Percentiles rank a stretch among this genome's conserved stretches.
Conservation (phyloP, 2,888 invertebrate species). For the Andrena minutula region DNA sequence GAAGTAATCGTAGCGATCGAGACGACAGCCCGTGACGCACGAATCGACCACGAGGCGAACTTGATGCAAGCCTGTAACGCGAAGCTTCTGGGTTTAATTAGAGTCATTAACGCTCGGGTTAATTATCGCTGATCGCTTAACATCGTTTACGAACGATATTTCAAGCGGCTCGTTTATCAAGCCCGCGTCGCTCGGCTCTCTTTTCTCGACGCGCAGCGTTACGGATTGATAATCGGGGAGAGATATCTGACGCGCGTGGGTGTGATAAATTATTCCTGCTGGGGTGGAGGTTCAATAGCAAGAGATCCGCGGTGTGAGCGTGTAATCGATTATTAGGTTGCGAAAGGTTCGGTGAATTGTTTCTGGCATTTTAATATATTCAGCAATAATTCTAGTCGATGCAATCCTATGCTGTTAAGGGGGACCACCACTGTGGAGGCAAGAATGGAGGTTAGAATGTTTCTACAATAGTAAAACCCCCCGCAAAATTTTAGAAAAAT, state of each 20-base stretch:
- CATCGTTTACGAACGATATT: conserved; percentile 44
- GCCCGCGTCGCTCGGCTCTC: conserved; percentile 7
- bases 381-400: background rate
- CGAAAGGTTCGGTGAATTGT: conserved; percentile 23
- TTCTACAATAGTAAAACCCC: too few species aligned
- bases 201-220: conserved; percentile 20
- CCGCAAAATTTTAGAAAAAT: too few species aligned
- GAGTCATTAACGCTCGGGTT: conserved; percentile 13
- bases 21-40: background rate
- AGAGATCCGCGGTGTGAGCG: background rate
- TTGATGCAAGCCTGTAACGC: background rate
- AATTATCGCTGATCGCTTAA: conserved; percentile 36
- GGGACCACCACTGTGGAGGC: too few species aligned
- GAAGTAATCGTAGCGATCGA: background rate
- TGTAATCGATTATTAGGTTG: conserved; percentile 23
- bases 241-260: conserved; percentile 55
- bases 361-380: background rate
- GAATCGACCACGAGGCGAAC: background rate
- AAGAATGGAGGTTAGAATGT: too few species aligned
- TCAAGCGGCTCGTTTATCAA: conserved; percentile 42
- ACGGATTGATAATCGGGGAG: conserved; percentile 50
- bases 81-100: conserved; percentile 15
- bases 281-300: conserved; percentile 31
- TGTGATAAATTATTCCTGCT: conserved; percentile 57
- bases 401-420: background rate